Percentiles rank a stretch among this genome's conserved stretches.
Evolutionary conservation across 2,113 vertebrate species (phyloP).

Genomic region (Clarias batrachus): DNA sequence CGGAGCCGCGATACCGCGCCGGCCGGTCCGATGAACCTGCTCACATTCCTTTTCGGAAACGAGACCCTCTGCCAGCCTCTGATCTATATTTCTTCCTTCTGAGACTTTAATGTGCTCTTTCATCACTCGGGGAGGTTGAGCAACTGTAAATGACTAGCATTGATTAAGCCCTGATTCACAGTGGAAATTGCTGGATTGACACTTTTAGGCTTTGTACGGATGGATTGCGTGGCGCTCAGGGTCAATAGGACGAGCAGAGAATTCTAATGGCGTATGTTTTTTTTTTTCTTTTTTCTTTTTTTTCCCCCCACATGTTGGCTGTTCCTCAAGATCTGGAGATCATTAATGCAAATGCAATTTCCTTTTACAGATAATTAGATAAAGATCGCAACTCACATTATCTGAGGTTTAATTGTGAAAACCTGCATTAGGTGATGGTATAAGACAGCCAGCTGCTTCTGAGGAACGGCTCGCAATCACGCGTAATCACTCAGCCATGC

Average conservation of each 20-base stretch:
- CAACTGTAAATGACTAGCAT: constrained; percentile 56
- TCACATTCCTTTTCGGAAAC: constrained; percentile 25
- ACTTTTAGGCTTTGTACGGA: constrained; percentile 50
- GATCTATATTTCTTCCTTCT: constrained; percentile 46
- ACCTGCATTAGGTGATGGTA: not conserved
- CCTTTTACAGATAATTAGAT: constrained; percentile 46
- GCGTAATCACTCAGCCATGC: not conserved
- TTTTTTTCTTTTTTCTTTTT: constrained; percentile 38
- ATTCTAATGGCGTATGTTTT: constrained; percentile 50
- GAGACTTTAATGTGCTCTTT: constrained; percentile 46
- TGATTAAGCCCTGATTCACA: constrained; percentile 54
- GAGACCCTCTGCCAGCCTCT: constrained; percentile 30
- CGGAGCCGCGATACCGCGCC: constrained; percentile 32
- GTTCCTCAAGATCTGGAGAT: constrained; percentile 26
- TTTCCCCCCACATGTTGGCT: not conserved
- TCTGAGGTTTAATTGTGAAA: constrained; percentile 23
- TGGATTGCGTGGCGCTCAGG: constrained; percentile 34
- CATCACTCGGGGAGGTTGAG: constrained; percentile 47
- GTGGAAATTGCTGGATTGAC: constrained; percentile 54
- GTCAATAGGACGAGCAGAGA: constrained; percentile 48
- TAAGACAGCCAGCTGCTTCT: not conserved
- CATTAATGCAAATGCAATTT: constrained; percentile 49
- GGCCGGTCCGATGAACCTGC: constrained; percentile 47
- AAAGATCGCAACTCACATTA: constrained; percentile 27
- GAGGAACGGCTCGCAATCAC: not conserved